Evolutionary conservation across 35 echinoderm and acorn worm genomes (phyloP).

Genomic region (Anneissia japonica): DNA sequence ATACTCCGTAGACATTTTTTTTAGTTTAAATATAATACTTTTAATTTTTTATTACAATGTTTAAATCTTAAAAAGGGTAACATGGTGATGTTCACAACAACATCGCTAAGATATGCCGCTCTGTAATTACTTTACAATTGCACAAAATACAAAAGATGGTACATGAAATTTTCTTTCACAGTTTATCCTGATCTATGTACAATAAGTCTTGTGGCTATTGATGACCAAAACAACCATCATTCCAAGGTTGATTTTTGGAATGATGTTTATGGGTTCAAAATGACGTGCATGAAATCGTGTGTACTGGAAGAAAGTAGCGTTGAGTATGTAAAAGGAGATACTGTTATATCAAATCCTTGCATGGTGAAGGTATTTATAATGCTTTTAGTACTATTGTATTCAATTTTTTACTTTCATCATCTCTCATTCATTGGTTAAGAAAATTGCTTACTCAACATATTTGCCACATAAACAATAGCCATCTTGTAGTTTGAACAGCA

Average conservation of each 20-base stretch:
- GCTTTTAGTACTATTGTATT: not conserved
- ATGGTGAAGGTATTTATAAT: slow-evolving; percentile 57
- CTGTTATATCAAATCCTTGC: slow-evolving; percentile 67
- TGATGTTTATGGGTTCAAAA: slow-evolving; percentile 97
- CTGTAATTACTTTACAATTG: too few species aligned
- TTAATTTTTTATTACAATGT: too few species aligned
- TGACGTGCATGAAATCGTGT: slow-evolving; percentile 93
- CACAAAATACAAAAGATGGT: too few species aligned
- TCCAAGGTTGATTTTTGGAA: slow-evolving; percentile 86
- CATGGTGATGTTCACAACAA: too few species aligned
- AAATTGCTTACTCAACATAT: too few species aligned
- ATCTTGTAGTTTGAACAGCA: too few species aligned
- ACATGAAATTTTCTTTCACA: slow-evolving; percentile 22
- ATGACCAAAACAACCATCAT: slow-evolving; percentile 44
- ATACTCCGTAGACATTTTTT: too few species aligned
- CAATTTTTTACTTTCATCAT: not conserved
- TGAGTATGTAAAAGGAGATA: slow-evolving; percentile 49
- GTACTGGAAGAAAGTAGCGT: slow-evolving; percentile 75
- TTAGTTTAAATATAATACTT: too few species aligned
- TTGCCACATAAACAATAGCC: too few species aligned
- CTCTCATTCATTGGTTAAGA: too few species aligned
- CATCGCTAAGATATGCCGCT: too few species aligned
- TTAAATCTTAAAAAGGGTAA: too few species aligned
- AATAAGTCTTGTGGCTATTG: slow-evolving; percentile 75
- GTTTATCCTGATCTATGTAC: slow-evolving; percentile 91